phyloP scores from a whole-genome alignment of 2,797 vertebrate species.

The Australoheros facetus region DNA sequence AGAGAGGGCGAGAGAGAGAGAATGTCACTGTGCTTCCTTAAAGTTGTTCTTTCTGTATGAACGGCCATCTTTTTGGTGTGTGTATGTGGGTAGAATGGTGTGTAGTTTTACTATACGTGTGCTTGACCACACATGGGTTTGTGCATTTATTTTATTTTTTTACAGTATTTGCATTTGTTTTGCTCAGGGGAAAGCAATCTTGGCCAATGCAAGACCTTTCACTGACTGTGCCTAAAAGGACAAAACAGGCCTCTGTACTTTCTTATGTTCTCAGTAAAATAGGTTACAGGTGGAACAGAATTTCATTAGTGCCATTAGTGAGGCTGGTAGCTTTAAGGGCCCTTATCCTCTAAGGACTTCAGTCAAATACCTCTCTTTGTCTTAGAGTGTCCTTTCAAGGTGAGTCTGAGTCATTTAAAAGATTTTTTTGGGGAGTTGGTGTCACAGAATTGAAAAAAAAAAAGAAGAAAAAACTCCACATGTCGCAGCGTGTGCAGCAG shows the following conservation, averaged over 20 bases:
- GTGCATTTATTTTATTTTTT: conserved; percentile 32
- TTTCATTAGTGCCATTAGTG: conserved; percentile 12
- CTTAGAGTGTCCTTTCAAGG: conserved; percentile 33
- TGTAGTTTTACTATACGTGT: not conserved
- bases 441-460: not conserved
- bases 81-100: not conserved
- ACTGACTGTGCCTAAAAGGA: conserved; percentile 29
- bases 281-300: not conserved
- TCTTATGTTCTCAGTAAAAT: conserved; percentile 2
- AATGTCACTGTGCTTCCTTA: conserved; percentile 50
- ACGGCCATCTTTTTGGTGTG: not conserved
- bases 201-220: conserved; percentile 27
- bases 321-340: conserved; percentile 18
- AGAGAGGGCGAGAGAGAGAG: conserved; percentile 26
- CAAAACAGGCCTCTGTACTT: conserved; percentile 15
- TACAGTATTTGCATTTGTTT: conserved; percentile 42
- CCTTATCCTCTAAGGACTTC: conserved; percentile 25
- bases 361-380: conserved; percentile 21
- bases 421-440: not conserved
- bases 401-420: not conserved
- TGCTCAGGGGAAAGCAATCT: conserved; percentile 6
- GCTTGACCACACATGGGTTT: conserved; percentile 22
- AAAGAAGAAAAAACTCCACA: not conserved
- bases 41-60: conserved; percentile 23
- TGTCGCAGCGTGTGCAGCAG: not conserved